These are phyloP conservation scores for Diadegma fenestrale DNA, from an alignment of 2,888 invertebrate species.

Conservation along the genomic window DNA sequence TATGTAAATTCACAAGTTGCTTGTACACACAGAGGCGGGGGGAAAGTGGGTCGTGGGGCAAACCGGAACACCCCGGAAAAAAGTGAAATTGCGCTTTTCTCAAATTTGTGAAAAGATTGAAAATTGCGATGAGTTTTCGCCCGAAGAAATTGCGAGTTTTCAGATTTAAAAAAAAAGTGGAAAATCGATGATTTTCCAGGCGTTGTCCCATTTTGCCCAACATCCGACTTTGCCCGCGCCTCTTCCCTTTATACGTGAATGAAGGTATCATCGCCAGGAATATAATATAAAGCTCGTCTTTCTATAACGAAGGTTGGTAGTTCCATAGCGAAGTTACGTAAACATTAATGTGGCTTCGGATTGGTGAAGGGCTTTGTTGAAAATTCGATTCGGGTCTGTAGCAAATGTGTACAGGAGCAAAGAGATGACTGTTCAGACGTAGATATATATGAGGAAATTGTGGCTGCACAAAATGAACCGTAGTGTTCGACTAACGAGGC, in stretches of 20 bases:
- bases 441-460: neutral
- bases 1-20: neutral
- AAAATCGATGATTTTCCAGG: too few relatives aligned
- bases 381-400: slow-evolving; percentile 2
- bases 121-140: too few relatives aligned
- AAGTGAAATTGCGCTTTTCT: too few relatives aligned
- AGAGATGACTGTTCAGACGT: slow-evolving; percentile 2
- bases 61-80: too few relatives aligned
- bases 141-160: too few relatives aligned
- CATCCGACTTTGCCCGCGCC: too few relatives aligned
- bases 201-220: too few relatives aligned
- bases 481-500: neutral
- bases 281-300: slow-evolving; percentile 10
- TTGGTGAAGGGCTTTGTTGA: slow-evolving; percentile 32
- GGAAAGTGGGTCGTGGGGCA: too few relatives aligned
- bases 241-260: neutral
- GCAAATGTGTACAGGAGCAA: neutral
- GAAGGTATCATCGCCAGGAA: neutral
- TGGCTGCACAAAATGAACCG: neutral
- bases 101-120: too few relatives aligned
- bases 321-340: slow-evolving; percentile 30
- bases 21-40: neutral
- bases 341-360: slow-evolving; percentile 49
- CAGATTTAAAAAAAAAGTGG: too few relatives aligned
- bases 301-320: neutral